Base-by-base conservation (phyloP, 2,113 vertebrate species). In the Loxodonta africana region DNA sequence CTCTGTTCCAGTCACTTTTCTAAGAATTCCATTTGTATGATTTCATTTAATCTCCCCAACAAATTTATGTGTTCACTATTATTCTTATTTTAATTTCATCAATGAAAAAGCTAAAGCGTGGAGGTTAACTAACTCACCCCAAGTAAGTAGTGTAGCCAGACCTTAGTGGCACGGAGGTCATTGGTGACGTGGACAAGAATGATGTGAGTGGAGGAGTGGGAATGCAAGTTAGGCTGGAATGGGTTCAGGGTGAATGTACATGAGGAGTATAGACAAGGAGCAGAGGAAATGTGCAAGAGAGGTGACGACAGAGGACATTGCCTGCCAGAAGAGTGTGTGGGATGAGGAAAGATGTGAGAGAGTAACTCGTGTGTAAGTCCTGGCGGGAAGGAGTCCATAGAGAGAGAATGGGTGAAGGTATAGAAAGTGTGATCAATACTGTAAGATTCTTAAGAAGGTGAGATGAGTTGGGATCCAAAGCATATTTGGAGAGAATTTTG, bases 71-170 rank as follows among this genome's bases (percentile, higher is more conserved):
- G 46, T 18, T 8, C 57, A 5, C 44, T 77, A 33, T 51, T 69
- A 65, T 30, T 80, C n/a, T 73, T 84, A 46, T 80, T 94, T 88
- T 83, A 23, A 62, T 83, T 92, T 85, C 88, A 46, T 84, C 18
- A 86, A 10, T 94, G 44, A 30, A 90, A 81, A 62, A 44, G 17
- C 28, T 97, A 88, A 95, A 94, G 7, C 18, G 51, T 44, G 51
- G 20, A 41, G 26, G 21, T 69, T 83, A 76, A 63, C n/a, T 23
- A 46, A 90, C 25, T 77, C 48, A 69, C 51, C 15, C 20, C 74
- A 90, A 63, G 8, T 67, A 80, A 53, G 12, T 74, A 3, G 2
- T 33, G 2, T 30, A 80, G 41, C 20, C 23, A 73, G 28, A 85
- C 77, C 20, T 41, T 37, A 88, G 15, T 20, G 8, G 10, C 6